A percentile compares a stretch with the other conserved stretches of the same genome.
Evolutionary conservation across 2,113 vertebrate genomes (phyloP).

Genomic region (Hemiscyllium ocellatum): DNA sequence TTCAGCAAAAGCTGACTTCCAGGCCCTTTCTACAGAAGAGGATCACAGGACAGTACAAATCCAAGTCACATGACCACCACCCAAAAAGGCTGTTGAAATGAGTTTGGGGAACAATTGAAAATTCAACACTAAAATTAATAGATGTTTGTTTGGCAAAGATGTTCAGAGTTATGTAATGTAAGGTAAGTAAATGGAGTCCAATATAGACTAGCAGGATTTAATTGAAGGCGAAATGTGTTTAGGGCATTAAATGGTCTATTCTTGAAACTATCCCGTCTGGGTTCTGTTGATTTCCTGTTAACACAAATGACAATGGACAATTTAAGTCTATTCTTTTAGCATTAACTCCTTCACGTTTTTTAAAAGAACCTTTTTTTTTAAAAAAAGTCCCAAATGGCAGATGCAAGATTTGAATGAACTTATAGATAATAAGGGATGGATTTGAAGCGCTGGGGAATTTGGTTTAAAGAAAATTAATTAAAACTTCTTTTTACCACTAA

Average conservation of each 20-base stretch:
- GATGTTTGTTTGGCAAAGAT: neutral
- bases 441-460: neutral
- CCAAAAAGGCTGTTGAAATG: neutral
- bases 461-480: constrained; percentile 22
- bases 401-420: neutral
- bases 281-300: neutral
- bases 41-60: neutral
- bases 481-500: neutral
- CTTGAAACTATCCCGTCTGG: neutral
- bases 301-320: neutral
- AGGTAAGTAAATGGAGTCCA: neutral
- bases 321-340: neutral
- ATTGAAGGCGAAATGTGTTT: neutral
- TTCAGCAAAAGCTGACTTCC: neutral
- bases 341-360: neutral
- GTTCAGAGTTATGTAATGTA: neutral
- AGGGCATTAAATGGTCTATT: neutral
- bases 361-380: neutral
- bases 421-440: neutral
- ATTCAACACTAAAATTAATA: neutral
- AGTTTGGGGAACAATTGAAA: neutral
- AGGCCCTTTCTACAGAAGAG: neutral
- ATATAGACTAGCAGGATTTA: neutral
- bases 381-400: neutral
- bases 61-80: too few relatives aligned